Conservation (phyloP, 2,888 invertebrate species). For the Meteorus cinctellus region DNA sequence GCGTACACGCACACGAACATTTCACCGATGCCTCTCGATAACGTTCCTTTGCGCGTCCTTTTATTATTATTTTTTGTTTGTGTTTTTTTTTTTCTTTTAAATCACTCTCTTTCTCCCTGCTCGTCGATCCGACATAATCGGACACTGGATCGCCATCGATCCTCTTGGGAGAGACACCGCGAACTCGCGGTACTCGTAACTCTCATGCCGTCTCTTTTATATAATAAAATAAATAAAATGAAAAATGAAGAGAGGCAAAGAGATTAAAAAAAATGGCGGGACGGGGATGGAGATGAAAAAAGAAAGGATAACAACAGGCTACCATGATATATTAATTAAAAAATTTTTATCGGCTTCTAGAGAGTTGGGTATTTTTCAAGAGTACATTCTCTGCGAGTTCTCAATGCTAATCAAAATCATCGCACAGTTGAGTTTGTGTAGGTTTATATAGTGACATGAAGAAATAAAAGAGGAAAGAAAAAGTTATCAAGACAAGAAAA, state of each 20-base stretch:
- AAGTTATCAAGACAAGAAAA: slow-evolving; percentile 2
- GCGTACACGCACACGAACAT: slow-evolving; percentile 25
- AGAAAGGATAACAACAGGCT: slow-evolving; percentile 42
- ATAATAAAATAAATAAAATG: no score
- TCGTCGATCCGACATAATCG: slow-evolving; percentile 10
- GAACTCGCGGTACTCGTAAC: background rate
- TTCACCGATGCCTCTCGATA: slow-evolving; percentile 28
- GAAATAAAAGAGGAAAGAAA: background rate
- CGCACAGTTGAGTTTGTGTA: slow-evolving; percentile 10
- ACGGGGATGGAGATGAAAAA: background rate
- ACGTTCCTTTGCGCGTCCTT: slow-evolving; percentile 13
- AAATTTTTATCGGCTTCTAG: slow-evolving; percentile 50
- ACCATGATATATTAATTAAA: slow-evolving; percentile 55
- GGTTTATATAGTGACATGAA: background rate
- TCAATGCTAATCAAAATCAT: slow-evolving; percentile 50
- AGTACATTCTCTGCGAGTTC: slow-evolving; percentile 50
- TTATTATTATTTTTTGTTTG: no score
- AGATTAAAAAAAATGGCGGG: background rate
- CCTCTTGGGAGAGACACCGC: slow-evolving; percentile 20
- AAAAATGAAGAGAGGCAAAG: no score
- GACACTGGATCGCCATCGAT: slow-evolving; percentile 20
- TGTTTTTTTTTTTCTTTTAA: no score
- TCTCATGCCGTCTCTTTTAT: background rate
- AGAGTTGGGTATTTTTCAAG: slow-evolving; percentile 48
- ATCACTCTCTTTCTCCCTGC: background rate